Evolutionary conservation across 2,797 vertebrate genomes (phyloP).

Genomic region (Cynodonichthys magdalenae): DNA sequence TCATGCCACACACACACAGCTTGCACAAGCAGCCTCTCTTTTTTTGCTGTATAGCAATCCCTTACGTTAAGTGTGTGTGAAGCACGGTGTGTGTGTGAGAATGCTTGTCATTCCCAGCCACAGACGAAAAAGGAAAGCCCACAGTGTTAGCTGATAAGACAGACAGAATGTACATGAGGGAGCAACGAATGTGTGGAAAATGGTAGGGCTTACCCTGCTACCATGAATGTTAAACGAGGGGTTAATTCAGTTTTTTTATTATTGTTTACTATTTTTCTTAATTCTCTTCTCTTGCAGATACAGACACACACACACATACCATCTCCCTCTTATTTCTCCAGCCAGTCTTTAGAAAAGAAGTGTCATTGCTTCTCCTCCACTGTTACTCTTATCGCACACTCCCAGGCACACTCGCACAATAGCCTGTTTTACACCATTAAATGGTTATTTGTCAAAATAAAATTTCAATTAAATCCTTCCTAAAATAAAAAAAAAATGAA

Average conservation of each 20-base stretch:
- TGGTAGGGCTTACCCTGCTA: conserved; percentile 76
- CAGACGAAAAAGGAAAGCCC: conserved; percentile 45
- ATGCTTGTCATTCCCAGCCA: conserved; percentile 36
- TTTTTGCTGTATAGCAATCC: conserved; percentile 17
- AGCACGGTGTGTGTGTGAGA: conserved; percentile 3
- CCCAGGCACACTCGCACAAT: conserved; percentile 83
- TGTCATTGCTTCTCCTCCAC: conserved; percentile 81
- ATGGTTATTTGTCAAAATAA: conserved; percentile 87
- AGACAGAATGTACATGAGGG: conserved; percentile 50
- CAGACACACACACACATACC: conserved; percentile 2
- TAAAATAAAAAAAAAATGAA: conserved; percentile 40
- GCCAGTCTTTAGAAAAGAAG: conserved; percentile 70
- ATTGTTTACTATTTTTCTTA: conserved; percentile 67
- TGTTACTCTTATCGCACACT: conserved; percentile 82
- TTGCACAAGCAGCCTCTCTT: neutral
- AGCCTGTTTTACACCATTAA: conserved; percentile 84
- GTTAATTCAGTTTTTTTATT: conserved; percentile 54
- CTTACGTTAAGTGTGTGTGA: conserved; percentile 28
- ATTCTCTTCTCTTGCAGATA: conserved; percentile 31
- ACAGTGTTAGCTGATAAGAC: conserved; percentile 60
- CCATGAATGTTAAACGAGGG: conserved; percentile 42
- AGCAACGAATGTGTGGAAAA: conserved; percentile 71
- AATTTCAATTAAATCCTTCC: conserved; percentile 83
- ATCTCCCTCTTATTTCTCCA: conserved; percentile 37
- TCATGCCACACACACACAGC: conserved; percentile 6